A percentile compares a stretch with the other conserved stretches of the same genome.
Conservation (phyloP, 2,797 vertebrate species). For the Pseudocheirus occidentalis region DNA sequence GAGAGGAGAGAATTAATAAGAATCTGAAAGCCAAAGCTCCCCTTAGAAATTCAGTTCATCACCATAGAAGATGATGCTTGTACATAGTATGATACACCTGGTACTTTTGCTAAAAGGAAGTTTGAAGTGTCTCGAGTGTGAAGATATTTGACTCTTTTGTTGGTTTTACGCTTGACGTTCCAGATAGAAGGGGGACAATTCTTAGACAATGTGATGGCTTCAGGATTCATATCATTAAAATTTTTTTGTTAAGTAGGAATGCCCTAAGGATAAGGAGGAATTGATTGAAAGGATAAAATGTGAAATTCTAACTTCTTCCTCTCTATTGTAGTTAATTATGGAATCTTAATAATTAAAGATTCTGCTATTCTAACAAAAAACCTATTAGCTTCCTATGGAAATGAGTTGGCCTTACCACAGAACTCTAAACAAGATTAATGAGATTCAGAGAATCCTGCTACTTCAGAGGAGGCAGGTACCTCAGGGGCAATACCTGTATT, state of each 20-base stretch:
- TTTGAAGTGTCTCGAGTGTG: background rate
- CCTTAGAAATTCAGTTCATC: background rate
- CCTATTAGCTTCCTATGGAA: background rate
- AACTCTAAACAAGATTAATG: background rate
- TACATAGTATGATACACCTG: background rate
- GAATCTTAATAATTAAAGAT: constrained; percentile 69
- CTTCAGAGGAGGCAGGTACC: background rate
- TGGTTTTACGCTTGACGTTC: background rate
- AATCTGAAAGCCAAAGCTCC: background rate
- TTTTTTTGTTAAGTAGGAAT: constrained; percentile 49
- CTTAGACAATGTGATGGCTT: background rate
- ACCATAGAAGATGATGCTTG: background rate
- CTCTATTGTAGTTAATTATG: constrained; percentile 67
- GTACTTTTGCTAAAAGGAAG: background rate
- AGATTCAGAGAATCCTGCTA: background rate
- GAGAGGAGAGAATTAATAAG: background rate
- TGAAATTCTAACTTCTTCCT: constrained; percentile 58
- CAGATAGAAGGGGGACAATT: background rate
- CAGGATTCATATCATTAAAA: constrained; percentile 33
- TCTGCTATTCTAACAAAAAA: background rate
- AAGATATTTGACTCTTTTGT: background rate
- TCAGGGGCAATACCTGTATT: background rate
- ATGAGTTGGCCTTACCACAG: background rate
- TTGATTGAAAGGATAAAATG: constrained; percentile 60
- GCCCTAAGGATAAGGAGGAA: constrained; percentile 50